Conservation (phyloP, 2,113 vertebrate species). For the Lophius piscatorius region DNA sequence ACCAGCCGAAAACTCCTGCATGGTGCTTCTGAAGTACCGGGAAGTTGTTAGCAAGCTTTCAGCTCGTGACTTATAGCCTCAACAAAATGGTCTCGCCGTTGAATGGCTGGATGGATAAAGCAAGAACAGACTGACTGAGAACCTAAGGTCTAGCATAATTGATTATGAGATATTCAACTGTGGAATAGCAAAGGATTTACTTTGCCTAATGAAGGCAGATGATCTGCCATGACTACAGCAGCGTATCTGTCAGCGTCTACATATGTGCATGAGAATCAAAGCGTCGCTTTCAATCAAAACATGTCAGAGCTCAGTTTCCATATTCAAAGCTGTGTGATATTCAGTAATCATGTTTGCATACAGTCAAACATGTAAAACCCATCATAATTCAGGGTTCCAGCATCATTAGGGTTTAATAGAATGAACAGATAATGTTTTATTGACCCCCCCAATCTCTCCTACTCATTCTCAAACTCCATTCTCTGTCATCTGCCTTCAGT, state of each 20-base stretch:
- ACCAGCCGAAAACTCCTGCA: constrained; percentile 49
- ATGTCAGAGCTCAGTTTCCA: not conserved
- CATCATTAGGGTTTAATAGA: constrained; percentile 6
- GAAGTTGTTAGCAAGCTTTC: constrained; percentile 38
- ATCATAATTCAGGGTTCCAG: constrained; percentile 2
- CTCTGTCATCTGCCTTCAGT: constrained; percentile 32
- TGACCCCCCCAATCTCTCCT: constrained; percentile 9
- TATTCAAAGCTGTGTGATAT: not conserved
- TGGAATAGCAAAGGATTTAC: constrained; percentile 7
- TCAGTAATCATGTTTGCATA: not conserved
- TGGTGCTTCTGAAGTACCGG: constrained; percentile 32
- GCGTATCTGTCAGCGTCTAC: constrained; percentile 19
- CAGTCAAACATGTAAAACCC: constrained; percentile 4
- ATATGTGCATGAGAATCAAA: constrained; percentile 12
- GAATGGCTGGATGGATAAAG: constrained; percentile 36
- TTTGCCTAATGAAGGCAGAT: constrained; percentile 51
- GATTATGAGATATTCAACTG: constrained; percentile 38
- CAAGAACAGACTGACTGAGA: constrained; percentile 42
- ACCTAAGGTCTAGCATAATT: constrained; percentile 52
- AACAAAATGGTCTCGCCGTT: constrained; percentile 50
- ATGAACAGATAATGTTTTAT: not conserved
- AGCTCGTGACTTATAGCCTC: constrained; percentile 35
- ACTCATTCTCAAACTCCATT: constrained; percentile 31
- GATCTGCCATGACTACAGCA: constrained; percentile 22
- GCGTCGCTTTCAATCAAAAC: constrained; percentile 3